Evolutionary conservation across 2,797 vertebrate species (phyloP).

Genomic region (Amphiprion clarkii): DNA sequence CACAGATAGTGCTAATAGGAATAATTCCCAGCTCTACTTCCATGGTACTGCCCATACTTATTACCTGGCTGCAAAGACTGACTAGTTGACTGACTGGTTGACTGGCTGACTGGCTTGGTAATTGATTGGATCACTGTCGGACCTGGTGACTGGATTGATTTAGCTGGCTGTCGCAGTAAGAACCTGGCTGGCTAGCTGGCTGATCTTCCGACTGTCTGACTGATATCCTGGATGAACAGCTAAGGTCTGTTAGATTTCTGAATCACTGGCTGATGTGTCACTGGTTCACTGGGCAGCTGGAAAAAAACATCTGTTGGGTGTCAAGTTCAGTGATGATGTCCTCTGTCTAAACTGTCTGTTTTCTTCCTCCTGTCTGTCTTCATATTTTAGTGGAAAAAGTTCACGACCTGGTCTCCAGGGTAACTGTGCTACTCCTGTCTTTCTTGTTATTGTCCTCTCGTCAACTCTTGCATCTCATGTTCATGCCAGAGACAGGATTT

Average conservation of each 20-base stretch:
- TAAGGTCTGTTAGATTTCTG: slow-evolving; percentile 23
- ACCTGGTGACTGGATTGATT: slow-evolving; percentile 11
- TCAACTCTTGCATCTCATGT: no score
- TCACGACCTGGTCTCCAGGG: slow-evolving; percentile 14
- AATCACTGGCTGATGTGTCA: slow-evolving; percentile 19
- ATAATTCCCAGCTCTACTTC: slow-evolving; percentile 17
- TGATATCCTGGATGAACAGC: background rate
- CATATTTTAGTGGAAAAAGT: slow-evolving; percentile 1
- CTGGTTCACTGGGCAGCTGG: slow-evolving; percentile 24
- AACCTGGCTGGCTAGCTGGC: no score
- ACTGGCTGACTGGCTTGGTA: background rate
- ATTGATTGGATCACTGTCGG: slow-evolving; percentile 17
- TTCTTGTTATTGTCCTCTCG: background rate
- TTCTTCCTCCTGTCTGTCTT: background rate
- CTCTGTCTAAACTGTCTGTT: background rate
- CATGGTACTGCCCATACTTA: background rate
- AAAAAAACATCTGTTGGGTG: slow-evolving; percentile 3
- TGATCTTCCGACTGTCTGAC: background rate
- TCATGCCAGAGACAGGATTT: no score
- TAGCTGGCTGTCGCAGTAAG: slow-evolving; percentile 5
- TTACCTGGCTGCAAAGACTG: slow-evolving; percentile 27
- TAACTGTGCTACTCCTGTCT: background rate
- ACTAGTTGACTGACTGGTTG: background rate
- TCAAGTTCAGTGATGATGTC: background rate
- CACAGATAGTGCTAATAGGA: slow-evolving; percentile 45